Conservation (phyloP, 23 tunicate species). For the Botrylloides violaceus region DNA sequence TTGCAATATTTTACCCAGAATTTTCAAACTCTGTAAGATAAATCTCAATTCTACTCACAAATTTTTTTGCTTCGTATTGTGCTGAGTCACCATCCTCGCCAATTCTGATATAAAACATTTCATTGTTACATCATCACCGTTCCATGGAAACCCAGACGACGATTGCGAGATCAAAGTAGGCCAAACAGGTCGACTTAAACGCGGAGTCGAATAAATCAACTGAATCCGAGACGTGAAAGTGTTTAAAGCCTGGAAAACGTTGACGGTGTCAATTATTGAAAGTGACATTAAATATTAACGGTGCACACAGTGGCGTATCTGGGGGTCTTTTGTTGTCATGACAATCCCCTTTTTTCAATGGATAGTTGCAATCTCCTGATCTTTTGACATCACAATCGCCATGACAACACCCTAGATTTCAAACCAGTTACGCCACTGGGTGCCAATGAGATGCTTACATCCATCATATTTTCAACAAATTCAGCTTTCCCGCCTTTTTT, state of each 20-base stretch:
- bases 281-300: too few relatives aligned
- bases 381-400: too few relatives aligned
- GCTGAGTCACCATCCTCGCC: conserved; percentile 34
- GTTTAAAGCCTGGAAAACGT: conserved; percentile 42
- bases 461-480: conserved; percentile 53
- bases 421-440: too few relatives aligned
- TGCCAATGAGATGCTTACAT: too few relatives aligned
- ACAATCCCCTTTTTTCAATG: too few relatives aligned
- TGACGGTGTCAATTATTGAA: not conserved
- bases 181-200: conserved; percentile 78
- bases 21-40: not conserved
- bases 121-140: conserved; percentile 34
- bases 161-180: conserved; percentile 25
- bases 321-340: too few relatives aligned
- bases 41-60: conserved; percentile 28
- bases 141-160: not conserved
- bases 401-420: too few relatives aligned
- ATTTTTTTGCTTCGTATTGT: conserved; percentile 56
- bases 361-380: not conserved
- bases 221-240: conserved; percentile 28
- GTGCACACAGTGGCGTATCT: too few relatives aligned
- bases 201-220: conserved; percentile 49
- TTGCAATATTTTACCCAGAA: too few relatives aligned
- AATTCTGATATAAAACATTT: conserved; percentile 52
- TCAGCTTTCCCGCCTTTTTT: conserved; percentile 24